A percentile compares a stretch with the other conserved stretches of the same genome.
Evolutionary conservation across 2,797 vertebrate genomes (phyloP).

Genomic region (Clarias fuscus): DNA sequence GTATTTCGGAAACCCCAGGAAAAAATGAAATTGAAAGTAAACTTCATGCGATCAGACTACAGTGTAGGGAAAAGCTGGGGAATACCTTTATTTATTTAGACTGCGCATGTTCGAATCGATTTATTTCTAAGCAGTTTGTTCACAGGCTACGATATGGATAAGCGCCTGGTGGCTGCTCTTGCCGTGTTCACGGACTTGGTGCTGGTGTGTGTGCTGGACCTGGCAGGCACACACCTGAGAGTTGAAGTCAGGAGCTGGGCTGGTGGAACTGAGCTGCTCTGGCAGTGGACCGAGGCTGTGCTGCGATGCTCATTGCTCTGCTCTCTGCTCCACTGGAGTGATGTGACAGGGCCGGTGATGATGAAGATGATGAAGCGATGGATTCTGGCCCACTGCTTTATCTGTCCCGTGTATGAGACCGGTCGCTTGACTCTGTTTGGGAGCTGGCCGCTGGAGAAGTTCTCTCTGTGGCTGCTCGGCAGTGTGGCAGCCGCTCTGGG

Average conservation of each 20-base stretch:
- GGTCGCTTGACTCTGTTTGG: conserved; percentile 47
- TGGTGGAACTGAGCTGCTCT: neutral
- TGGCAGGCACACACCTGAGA: neutral
- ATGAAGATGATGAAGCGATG: conserved; percentile 49
- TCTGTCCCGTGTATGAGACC: conserved; percentile 64
- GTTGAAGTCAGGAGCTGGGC: neutral
- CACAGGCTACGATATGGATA: neutral
- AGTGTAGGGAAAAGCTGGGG: neutral
- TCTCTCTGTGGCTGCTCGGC: conserved; percentile 59
- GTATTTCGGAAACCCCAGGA: neutral
- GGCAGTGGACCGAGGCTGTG: conserved; percentile 17
- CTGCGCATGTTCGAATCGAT: neutral
- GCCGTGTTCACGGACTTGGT: neutral
- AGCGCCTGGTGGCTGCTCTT: conserved; percentile 55
- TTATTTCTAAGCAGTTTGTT: conserved; percentile 25
- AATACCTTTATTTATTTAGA: neutral
- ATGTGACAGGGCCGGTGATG: neutral
- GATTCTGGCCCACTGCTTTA: conserved; percentile 60
- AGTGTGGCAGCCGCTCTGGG: conserved; percentile 66
- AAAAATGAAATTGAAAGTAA: conserved; percentile 29
- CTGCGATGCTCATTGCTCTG: conserved; percentile 1
- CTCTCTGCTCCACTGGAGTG: neutral
- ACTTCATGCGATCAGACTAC: neutral
- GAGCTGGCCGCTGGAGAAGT: conserved; percentile 38
- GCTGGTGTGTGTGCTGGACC: neutral